Conservation (phyloP, 64 coral and sea anemone genomes). For the Cladopsammia gracilis region DNA sequence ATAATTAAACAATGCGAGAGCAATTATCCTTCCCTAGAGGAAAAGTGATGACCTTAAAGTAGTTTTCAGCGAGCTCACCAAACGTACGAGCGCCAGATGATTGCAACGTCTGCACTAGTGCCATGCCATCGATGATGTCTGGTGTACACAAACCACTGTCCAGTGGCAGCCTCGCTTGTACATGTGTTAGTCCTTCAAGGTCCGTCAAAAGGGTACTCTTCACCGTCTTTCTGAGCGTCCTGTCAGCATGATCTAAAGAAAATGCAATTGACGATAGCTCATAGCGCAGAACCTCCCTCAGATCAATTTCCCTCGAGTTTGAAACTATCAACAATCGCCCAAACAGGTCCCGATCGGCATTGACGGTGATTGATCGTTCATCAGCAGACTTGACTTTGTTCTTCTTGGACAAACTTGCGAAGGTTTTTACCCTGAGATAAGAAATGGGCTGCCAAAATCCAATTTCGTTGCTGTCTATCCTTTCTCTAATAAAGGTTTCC, state of each 20-base stretch:
- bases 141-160: no score
- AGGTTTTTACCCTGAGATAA: conserved; percentile 40
- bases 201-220: conserved; percentile 21
- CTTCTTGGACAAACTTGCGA: background rate
- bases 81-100: background rate
- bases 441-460: conserved; percentile 22
- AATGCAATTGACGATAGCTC: background rate
- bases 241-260: background rate
- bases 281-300: no score
- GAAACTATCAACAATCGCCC: no score
- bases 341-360: no score
- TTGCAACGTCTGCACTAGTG: conserved; percentile 31
- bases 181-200: background rate
- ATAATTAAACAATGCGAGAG: background rate
- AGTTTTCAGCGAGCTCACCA: background rate
- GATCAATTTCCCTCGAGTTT: no score
- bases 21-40: background rate
- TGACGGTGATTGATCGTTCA: conserved; percentile 32
- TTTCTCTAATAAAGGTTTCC: background rate
- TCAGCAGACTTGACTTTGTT: background rate
- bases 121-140: no score
- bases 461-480: no score
- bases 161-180: conserved; percentile 19
- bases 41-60: background rate
- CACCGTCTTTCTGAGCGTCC: no score